Evolutionary conservation across 64 coral and sea anemone genomes (phyloP), one percentile per base, ranked within the genome.

Genomic region (Cladopsammia gracilis): DNA sequence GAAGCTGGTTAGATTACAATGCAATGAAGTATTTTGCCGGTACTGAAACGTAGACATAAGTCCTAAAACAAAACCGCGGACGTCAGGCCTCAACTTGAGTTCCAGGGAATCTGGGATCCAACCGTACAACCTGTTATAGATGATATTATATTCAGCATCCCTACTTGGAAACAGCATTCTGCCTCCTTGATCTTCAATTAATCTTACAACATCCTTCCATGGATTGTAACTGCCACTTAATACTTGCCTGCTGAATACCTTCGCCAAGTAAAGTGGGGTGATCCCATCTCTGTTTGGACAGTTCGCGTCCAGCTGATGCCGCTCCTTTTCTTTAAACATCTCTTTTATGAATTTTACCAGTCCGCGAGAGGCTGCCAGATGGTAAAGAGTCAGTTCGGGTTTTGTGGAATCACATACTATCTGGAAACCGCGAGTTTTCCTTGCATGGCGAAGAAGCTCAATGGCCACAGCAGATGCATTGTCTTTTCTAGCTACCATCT

Each of bases 241-340:
- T 0, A 9, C 0, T 3, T 2, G 13, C 2, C 1, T 1, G 58
- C 58, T 64, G 11, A 60, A 89, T 25, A 89, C 5, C 19, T 67
- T 78, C 1, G 87, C 87, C 34, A 89, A 50, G 62, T 89, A 89
- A 22, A 89, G 26, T 48, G 87, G 87, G 0, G 87, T 78, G 20
- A 89, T 78, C 47, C 87, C 87, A 20, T 89, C 59, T 23, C 49
- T 89, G 71, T 77, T 89, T 16, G 87, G 22, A 61, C 87, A 89
- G 64, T 89, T 51, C 11, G 77, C 43, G 15, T 73, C 71, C 3
- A 89, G 18, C 7, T 77, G 57, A 48, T 73, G 54, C 7, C 7
- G 73, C 47, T 25, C 53, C 22, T 64, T 15, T 12, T 89, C 87
- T 52, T 77, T 51, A 14, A 89, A 26, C 1, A 89, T 65, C 58